A percentile compares a stretch with the other conserved stretches of the same genome.
These are phyloP conservation scores for Rhodeus uyekii DNA, from an alignment of 2,797 vertebrate species.

Conservation along the genomic window DNA sequence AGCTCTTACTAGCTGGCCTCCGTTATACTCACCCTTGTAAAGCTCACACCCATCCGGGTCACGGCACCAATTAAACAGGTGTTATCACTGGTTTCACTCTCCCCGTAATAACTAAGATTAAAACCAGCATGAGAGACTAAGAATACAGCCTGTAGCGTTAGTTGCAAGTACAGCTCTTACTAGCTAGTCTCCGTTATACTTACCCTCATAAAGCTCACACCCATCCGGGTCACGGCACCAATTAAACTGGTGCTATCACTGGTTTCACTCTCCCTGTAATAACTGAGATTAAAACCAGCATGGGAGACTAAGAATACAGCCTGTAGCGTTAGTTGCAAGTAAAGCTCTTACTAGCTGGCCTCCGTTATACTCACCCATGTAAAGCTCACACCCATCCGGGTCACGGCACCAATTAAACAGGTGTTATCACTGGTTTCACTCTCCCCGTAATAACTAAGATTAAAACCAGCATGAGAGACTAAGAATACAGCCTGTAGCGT, in stretches of 20 bases:
- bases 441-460: neutral
- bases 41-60: neutral
- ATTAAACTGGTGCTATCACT: neutral
- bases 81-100: neutral
- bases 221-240: neutral
- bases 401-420: neutral
- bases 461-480: neutral
- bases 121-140: neutral
- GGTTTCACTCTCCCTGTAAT: neutral
- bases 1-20: neutral
- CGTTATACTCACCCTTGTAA: neutral
- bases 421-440: too few species aligned
- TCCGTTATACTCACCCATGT: neutral
- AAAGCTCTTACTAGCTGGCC: neutral
- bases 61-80: neutral
- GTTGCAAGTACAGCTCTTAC: neutral
- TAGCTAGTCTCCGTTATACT: neutral
- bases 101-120: too few species aligned
- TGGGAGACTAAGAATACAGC: too few species aligned
- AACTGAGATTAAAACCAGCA: neutral
- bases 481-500: neutral
- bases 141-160: too few species aligned
- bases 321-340: too few species aligned
- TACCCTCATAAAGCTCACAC: neutral
- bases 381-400: neutral